A percentile compares a stretch with the other conserved stretches of the same genome.
Evolutionary conservation across 2,113 vertebrate species (phyloP).

Genomic region (Gorsachius goisagi): DNA sequence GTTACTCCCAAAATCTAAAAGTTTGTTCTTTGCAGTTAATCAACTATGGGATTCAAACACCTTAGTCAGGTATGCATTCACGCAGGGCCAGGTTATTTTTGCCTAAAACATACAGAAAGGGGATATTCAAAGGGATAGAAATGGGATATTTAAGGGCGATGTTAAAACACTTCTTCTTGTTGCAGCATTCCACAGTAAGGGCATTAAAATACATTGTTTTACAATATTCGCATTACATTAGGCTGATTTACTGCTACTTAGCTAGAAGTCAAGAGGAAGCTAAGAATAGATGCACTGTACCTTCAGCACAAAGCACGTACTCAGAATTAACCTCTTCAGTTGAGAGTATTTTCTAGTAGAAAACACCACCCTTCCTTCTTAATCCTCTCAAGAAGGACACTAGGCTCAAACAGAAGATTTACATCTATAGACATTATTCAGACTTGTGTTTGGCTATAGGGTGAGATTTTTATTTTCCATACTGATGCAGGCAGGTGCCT

Average conservation of each 20-base stretch:
- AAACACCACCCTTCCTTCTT: background rate
- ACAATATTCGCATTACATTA: background rate
- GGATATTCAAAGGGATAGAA: background rate
- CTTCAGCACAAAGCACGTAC: background rate
- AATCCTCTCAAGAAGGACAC: constrained; percentile 10
- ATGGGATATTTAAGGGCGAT: background rate
- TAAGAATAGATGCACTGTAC: background rate
- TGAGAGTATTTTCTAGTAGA: background rate
- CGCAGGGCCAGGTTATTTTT: background rate
- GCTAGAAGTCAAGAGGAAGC: constrained; percentile 7
- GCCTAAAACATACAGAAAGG: background rate
- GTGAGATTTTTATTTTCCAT: background rate
- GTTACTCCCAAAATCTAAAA: background rate
- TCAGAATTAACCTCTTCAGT: constrained; percentile 19
- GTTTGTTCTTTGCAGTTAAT: background rate
- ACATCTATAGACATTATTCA: background rate
- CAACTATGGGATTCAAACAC: background rate
- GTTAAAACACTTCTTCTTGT: background rate
- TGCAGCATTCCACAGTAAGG: background rate
- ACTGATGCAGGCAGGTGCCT: background rate
- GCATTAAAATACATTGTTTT: background rate
- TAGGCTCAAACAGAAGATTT: background rate
- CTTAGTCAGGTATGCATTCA: background rate
- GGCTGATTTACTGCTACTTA: background rate
- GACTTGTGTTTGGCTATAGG: background rate